Base-by-base conservation (phyloP, 2,797 vertebrate genomes). In the Tolypeutes matacus region DNA sequence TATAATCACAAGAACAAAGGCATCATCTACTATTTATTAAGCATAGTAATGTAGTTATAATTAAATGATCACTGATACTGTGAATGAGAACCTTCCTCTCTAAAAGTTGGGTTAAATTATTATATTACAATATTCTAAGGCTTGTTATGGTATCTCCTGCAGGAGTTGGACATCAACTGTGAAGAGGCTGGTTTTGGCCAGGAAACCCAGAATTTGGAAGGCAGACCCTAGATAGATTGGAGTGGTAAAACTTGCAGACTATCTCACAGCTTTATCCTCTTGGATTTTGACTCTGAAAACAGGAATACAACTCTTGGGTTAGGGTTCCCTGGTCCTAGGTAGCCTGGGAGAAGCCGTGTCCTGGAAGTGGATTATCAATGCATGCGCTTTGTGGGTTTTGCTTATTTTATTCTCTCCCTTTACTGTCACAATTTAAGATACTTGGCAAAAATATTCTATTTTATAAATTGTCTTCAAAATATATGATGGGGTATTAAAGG, bases 151-250 rank as follows among this genome's bases (percentile, higher is more conserved):
- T 86, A 11, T 83, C 29, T 95, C 42, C n/a, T 49, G 15, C 76
- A 73, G 65, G 49, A 93, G 5, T 9, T 90, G 46, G 46, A 23
- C 7, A 31, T 73, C 5, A 20, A 69, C 31, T 20, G 4, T 87
- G 11, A 17, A 75, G 39, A 78, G 17, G 21, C 51, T 75, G 7
- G 12, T 18, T 90, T 95, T 86, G 94, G 36, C 31, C 15, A 60
- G 36, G 29, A 90, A 93, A 82, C 89, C 34, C 15, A 49, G 29
- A 62, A 62, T 67, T 94, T 29, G 25, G 69, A 91, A 95, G 51
- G 56, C 7, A 91, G 46, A 60, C 2, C 5, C 31, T 36, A 18
- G 27, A 73, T 4, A 72, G 11, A 39, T 42, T 82, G 56, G 11
- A 84, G 2, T 46, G 53, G 31, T 23, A 72, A 87, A 72, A 92